A percentile compares a stretch with the other conserved stretches of the same genome.
Conservation (phyloP, 1,140 invertebrate species). For the Episyrphus balteatus region DNA sequence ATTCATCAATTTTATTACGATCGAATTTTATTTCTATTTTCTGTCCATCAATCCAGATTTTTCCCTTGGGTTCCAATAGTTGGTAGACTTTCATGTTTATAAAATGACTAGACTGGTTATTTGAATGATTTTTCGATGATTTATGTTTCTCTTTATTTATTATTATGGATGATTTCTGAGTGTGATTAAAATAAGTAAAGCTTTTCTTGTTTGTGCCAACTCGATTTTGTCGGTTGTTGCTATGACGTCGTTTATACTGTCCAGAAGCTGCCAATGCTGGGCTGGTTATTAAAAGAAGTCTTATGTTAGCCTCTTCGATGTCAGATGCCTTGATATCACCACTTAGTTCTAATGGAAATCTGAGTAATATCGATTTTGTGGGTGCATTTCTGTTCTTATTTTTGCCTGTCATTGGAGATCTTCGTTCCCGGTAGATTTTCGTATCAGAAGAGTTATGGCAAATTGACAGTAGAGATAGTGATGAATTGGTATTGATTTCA, state of each 20-base stretch:
- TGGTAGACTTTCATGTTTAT: slow-evolving; percentile 27
- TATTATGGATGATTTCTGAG: background rate
- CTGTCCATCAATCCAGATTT: slow-evolving; percentile 13
- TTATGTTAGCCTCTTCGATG: slow-evolving; percentile 29
- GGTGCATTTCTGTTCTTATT: background rate
- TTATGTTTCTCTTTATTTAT: slow-evolving; percentile 3
- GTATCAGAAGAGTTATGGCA: slow-evolving; percentile 3
- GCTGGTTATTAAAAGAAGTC: slow-evolving; percentile 27
- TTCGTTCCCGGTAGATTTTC: slow-evolving; percentile 6
- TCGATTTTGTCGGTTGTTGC: background rate
- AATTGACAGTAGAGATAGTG: too few relatives aligned
- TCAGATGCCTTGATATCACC: slow-evolving; percentile 10
- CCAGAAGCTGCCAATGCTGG: slow-evolving; percentile 12
- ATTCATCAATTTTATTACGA: slow-evolving; percentile 11
- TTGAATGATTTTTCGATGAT: background rate
- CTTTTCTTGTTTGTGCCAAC: background rate
- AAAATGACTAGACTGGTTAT: slow-evolving; percentile 2
- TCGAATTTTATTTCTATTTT: slow-evolving; percentile 17
- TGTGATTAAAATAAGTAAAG: background rate
- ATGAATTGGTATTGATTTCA: too few relatives aligned
- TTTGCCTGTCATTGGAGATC: slow-evolving; percentile 4
- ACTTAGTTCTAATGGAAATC: slow-evolving; percentile 16
- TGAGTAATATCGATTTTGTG: slow-evolving; percentile 17
- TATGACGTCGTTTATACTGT: background rate
- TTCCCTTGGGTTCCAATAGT: slow-evolving; percentile 8